Base-by-base conservation (phyloP, 2,797 vertebrate genomes). In the Poeciliopsis paucimaculata region DNA sequence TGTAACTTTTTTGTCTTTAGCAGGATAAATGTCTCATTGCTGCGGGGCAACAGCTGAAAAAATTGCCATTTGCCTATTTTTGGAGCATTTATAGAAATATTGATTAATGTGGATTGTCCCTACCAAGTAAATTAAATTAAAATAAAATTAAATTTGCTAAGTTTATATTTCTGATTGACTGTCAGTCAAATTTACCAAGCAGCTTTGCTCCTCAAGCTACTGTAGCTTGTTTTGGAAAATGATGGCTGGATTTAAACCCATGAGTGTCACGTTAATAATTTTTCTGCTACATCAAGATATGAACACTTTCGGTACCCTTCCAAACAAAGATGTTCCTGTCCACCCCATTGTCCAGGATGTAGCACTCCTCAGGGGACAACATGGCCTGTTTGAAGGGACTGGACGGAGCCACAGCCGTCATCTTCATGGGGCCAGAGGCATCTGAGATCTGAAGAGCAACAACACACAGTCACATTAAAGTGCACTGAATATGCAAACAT, bases 371-470 rank as follows among this genome's bases (percentile, higher is more conserved):
- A 1, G 88, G 85, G 34, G 88, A 84, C 78, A 97, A 81, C 92
- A 94, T 94, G 77, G 86, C 92, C 93, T 96, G 95, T 77, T 94
- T 95, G 90, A 97, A 97, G 36, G 96, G 96, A 81, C 93, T 96
- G 85, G 87, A 78, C 15, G 77, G 46, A 51, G 95, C 93, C 91
- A 96, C 95, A 4, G 72, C 0, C 0, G 95, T 75, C 51, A 94
- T 62, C 81, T 89, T 94, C 94, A 97, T 95, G 0, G 93, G 51
- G 13, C 96, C 96, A 34, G 94, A 93, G 1, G 95, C 93, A 81
- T 97, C 95, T 13, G 96, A 97, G 83, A 96, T 92, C 96, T 97
- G 5, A 73, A 5, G 41, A 72, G 46, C 23, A 82, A 39, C 84
- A 15, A 20, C 28, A 76, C 0, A 72, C 6, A 18, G 41, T 31